A percentile compares a stretch with the other conserved stretches of the same genome.
Evolutionary conservation across 1,140 invertebrate genomes (phyloP).

Genomic region (Sarcophaga peregrina): DNA sequence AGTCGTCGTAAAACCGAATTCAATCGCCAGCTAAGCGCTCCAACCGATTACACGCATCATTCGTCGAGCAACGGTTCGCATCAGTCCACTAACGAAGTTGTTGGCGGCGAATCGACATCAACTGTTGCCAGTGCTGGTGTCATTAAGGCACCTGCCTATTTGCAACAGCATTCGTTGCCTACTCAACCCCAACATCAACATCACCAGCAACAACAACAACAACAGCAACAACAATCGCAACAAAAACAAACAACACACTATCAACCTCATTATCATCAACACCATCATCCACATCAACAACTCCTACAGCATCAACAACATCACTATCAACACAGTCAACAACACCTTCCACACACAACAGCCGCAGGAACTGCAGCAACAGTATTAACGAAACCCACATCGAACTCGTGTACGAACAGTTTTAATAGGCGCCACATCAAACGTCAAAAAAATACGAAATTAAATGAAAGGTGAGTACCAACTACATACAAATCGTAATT

Average conservation of each 20-base stretch:
- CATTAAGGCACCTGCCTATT: slow-evolving; percentile 37
- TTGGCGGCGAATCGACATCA: slow-evolving; percentile 59
- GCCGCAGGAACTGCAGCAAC: slow-evolving; percentile 51
- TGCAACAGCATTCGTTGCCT: slow-evolving; percentile 17
- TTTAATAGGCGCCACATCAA: slow-evolving; percentile 64
- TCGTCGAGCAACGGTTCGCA: slow-evolving; percentile 56
- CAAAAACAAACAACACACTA: neutral
- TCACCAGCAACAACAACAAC: slow-evolving; percentile 57
- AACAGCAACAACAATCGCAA: slow-evolving; percentile 44
- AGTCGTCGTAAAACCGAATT: slow-evolving; percentile 65
- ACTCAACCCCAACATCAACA: slow-evolving; percentile 50
- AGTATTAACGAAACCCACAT: slow-evolving; percentile 57
- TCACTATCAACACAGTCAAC: slow-evolving; percentile 50
- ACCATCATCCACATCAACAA: slow-evolving; percentile 26
- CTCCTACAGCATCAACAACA: slow-evolving; percentile 12
- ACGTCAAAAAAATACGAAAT: slow-evolving; percentile 60
- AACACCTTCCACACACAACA: slow-evolving; percentile 28
- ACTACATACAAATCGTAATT: neutral
- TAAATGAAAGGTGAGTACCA: slow-evolving; percentile 63
- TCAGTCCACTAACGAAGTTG: slow-evolving; percentile 57
- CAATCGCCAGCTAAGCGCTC: slow-evolving; percentile 65
- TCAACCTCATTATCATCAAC: slow-evolving; percentile 30
- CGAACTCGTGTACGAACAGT: slow-evolving; percentile 65
- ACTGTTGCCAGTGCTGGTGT: slow-evolving; percentile 63
- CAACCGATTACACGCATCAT: slow-evolving; percentile 60